A percentile compares a stretch with the other conserved stretches of the same genome.
Evolutionary conservation across 2,797 vertebrate genomes (phyloP).

Genomic region (Sparus aurata): DNA sequence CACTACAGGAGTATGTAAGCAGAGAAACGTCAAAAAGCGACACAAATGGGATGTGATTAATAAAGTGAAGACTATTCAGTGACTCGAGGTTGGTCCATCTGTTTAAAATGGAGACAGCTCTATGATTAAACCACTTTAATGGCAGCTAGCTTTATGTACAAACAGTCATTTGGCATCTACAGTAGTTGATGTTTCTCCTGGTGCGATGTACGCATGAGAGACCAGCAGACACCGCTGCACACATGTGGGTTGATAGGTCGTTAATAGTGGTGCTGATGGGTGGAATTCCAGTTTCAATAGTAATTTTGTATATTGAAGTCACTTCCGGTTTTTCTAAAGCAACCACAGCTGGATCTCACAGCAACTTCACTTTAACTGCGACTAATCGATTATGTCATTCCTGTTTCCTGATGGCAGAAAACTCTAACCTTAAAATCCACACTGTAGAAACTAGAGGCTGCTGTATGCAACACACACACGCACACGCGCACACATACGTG

Average conservation of each 20-base stretch:
- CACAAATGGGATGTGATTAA: neutral
- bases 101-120: neutral
- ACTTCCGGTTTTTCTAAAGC: neutral
- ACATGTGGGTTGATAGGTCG: neutral
- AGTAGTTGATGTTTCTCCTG: neutral
- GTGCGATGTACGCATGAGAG: neutral
- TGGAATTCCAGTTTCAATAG: neutral
- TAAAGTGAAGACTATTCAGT: neutral
- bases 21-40: neutral
- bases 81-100: neutral
- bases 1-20: neutral
- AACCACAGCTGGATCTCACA: conserved; percentile 18
- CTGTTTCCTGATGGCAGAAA: neutral
- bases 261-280: conserved; percentile 4
- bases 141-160: neutral
- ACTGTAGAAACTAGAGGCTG: neutral
- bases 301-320: conserved; percentile 6
- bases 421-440: neutral
- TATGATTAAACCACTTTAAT: neutral
- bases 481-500: neutral
- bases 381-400: conserved; percentile 10
- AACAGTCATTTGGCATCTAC: neutral
- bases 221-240: neutral
- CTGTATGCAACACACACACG: neutral
- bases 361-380: conserved; percentile 18